Conservation (phyloP, 2,797 vertebrate genomes). For the Notolabrus celidotus region DNA sequence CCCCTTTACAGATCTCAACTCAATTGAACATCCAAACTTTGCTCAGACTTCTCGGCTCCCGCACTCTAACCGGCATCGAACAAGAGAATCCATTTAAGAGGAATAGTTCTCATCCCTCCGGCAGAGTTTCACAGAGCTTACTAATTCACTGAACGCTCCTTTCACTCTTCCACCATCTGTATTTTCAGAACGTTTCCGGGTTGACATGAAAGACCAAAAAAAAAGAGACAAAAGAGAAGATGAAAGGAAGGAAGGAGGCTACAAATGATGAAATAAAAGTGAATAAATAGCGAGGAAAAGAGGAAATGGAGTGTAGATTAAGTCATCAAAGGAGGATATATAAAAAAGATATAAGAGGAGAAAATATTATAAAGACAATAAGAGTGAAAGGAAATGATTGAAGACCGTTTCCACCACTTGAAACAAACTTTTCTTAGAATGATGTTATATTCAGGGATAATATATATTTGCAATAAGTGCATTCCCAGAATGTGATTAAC, state of each 20-base stretch:
- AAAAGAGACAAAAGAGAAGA: neutral
- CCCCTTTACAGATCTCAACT: neutral
- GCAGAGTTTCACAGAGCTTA: neutral
- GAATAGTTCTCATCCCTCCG: neutral
- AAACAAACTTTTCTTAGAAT: neutral
- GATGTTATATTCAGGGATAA: neutral
- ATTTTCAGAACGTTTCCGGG: neutral
- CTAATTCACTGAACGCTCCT: neutral
- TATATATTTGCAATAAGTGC: no score
- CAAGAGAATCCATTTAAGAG: neutral
- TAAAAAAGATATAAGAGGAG: neutral
- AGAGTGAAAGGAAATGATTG: neutral
- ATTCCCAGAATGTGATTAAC: no score
- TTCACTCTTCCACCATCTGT: slow-evolving; percentile 2
- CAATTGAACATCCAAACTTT: neutral
- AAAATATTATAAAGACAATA: no score
- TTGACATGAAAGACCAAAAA: slow-evolving; percentile 7
- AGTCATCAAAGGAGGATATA: slow-evolving; percentile 9
- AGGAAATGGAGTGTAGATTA: neutral
- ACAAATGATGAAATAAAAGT: neutral
- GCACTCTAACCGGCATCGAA: neutral
- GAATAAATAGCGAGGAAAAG: neutral
- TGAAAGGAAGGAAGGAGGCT: neutral
- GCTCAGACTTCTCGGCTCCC: neutral
- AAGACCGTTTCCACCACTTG: neutral